These are phyloP conservation scores for Peromyscus attwateri DNA, from an alignment of 2,797 vertebrate species.

Conservation along the genomic window DNA sequence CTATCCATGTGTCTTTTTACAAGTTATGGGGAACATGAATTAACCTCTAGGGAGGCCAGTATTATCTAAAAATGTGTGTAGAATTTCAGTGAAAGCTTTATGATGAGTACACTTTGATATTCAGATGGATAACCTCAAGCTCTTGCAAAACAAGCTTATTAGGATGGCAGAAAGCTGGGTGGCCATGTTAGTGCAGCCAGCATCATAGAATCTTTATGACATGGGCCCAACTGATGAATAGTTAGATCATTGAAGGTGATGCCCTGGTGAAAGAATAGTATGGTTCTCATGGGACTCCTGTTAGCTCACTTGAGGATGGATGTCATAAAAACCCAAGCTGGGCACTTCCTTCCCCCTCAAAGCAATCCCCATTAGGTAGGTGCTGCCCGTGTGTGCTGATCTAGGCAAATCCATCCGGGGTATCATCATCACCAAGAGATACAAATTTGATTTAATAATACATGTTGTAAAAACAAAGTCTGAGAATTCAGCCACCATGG, in stretches of 20 bases:
- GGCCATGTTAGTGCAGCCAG: neutral
- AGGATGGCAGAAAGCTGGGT: neutral
- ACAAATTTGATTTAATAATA: neutral
- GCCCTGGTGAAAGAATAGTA: too few relatives aligned
- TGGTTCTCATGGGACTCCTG: neutral
- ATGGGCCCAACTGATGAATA: neutral
- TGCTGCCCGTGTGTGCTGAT: too few relatives aligned
- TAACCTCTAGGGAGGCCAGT: neutral
- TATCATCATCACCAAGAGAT: neutral
- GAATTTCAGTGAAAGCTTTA: constrained; percentile 44
- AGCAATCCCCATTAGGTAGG: too few relatives aligned
- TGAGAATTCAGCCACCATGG: neutral
- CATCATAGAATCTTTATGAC: neutral
- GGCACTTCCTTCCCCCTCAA: neutral
- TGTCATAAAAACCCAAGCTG: neutral
- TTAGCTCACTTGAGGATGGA: neutral
- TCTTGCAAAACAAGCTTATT: constrained; percentile 1
- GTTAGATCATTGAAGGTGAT: neutral
- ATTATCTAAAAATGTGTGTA: constrained; percentile 23
- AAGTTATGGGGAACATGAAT: constrained; percentile 26
- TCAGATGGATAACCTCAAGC: neutral
- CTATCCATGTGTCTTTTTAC: neutral
- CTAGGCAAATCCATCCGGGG: neutral
- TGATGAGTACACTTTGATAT: neutral
- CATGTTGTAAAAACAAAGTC: neutral